Evolutionary conservation across 2,113 vertebrate species (phyloP).

Genomic region (Planiliza haematocheilus): DNA sequence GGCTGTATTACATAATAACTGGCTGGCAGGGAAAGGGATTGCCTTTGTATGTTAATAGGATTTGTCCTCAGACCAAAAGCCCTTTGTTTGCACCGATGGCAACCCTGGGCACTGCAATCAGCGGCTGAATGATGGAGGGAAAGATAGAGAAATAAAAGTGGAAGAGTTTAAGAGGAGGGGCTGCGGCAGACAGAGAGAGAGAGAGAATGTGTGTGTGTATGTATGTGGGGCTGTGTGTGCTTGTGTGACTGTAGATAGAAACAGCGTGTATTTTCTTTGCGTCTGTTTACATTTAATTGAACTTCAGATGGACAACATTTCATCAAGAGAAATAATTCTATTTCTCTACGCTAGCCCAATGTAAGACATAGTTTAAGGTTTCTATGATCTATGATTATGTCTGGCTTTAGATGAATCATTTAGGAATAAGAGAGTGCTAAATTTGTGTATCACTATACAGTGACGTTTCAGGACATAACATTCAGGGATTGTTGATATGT

Average conservation of each 20-base stretch:
- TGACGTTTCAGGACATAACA: background rate
- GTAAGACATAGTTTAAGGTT: background rate
- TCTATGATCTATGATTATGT: background rate
- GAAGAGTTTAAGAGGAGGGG: background rate
- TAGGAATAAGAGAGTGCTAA: background rate
- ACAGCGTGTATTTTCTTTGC: background rate
- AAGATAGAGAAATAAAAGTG: constrained; percentile 37
- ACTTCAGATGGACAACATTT: constrained; percentile 4
- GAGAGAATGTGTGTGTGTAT: background rate
- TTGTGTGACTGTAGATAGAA: background rate
- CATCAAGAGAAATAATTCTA: constrained; percentile 3
- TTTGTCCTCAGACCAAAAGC: constrained; percentile 60
- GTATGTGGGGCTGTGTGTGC: background rate
- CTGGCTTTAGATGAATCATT: background rate
- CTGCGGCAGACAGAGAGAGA: too few species aligned
- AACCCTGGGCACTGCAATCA: constrained; percentile 63
- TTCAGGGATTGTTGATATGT: background rate
- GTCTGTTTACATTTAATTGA: background rate
- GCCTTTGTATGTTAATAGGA: constrained; percentile 74
- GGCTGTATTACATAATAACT: constrained; percentile 50
- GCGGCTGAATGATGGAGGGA: constrained; percentile 41
- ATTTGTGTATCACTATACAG: background rate
- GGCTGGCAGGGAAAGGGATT: constrained; percentile 36
- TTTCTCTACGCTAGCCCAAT: too few species aligned
- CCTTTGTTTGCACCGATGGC: constrained; percentile 62